Evolutionary conservation across 2,113 vertebrate genomes (phyloP).

Genomic region (Leptodactylus fuscus): DNA sequence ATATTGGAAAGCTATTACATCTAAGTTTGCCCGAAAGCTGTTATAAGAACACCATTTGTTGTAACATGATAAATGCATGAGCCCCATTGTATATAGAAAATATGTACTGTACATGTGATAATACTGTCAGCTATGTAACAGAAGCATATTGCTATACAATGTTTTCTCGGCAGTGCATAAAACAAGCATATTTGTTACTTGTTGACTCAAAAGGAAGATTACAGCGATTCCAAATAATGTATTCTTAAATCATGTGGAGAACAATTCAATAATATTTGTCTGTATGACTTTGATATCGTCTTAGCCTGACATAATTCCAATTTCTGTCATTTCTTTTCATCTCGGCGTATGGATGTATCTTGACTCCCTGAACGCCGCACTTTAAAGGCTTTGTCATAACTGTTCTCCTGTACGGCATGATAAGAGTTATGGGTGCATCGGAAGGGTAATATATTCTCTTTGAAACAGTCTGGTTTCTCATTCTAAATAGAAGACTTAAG

Average conservation of each 20-base stretch:
- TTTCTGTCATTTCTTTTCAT: constrained; percentile 60
- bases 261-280: constrained; percentile 51
- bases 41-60: no score
- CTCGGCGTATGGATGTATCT: constrained; percentile 48
- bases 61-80: neutral
- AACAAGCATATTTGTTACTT: constrained; percentile 24
- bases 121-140: constrained; percentile 4
- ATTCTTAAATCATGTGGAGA: constrained; percentile 51
- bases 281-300: constrained; percentile 48
- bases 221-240: constrained; percentile 29
- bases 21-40: no score
- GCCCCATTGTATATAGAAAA: neutral
- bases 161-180: neutral
- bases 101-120: neutral
- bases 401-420: constrained; percentile 50
- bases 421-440: constrained; percentile 49
- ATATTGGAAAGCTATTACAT: no score
- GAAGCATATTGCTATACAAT: neutral
- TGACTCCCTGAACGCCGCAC: constrained; percentile 45
- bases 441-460: constrained; percentile 57
- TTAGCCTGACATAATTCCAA: constrained; percentile 60
- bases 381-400: constrained; percentile 59
- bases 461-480: constrained; percentile 35
- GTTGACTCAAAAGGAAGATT: constrained; percentile 31
- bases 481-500: constrained; percentile 44